Conservation (phyloP, 2,888 invertebrate species). For the Tenthredo amoena region DNA sequence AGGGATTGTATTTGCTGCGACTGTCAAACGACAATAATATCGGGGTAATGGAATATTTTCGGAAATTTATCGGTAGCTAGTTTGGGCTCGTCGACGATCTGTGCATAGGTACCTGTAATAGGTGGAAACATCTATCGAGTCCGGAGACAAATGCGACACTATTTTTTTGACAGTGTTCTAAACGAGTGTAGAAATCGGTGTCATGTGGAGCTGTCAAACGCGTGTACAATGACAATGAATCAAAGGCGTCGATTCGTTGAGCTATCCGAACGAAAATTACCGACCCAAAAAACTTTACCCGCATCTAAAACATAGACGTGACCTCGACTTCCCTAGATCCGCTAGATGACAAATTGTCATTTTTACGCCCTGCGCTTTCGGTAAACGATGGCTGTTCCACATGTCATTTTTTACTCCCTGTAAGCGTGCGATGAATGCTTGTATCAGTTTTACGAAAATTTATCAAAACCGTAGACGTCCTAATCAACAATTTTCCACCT, state of each 20-base stretch:
- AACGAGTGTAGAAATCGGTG: slow-evolving; percentile 7
- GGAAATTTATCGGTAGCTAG: slow-evolving; percentile 12
- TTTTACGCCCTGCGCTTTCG: slow-evolving; percentile 45
- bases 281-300: neutral
- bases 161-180: neutral
- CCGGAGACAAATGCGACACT: slow-evolving; percentile 27
- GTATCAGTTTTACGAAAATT: slow-evolving; percentile 30
- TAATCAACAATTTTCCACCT: slow-evolving; percentile 8
- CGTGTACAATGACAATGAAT: slow-evolving; percentile 28
- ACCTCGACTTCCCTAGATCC: slow-evolving; percentile 21
- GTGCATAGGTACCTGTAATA: neutral
- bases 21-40: neutral
- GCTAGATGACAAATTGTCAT: slow-evolving; percentile 43
- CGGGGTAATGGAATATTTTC: slow-evolving; percentile 16
- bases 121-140: neutral
- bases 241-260: slow-evolving; percentile 27
- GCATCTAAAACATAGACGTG: slow-evolving; percentile 37
- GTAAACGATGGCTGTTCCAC: slow-evolving; percentile 39
- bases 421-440: slow-evolving; percentile 24
- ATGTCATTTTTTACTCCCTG: slow-evolving; percentile 24
- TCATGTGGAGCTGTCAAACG: slow-evolving; percentile 17
- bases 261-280: slow-evolving; percentile 12
- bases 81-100: slow-evolving; percentile 2
- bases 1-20: neutral
- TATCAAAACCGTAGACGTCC: neutral